These are phyloP conservation scores for Parazoanthus atlanticus DNA, from an alignment of 92 coral and sea anemone species.

Conservation along the genomic window DNA sequence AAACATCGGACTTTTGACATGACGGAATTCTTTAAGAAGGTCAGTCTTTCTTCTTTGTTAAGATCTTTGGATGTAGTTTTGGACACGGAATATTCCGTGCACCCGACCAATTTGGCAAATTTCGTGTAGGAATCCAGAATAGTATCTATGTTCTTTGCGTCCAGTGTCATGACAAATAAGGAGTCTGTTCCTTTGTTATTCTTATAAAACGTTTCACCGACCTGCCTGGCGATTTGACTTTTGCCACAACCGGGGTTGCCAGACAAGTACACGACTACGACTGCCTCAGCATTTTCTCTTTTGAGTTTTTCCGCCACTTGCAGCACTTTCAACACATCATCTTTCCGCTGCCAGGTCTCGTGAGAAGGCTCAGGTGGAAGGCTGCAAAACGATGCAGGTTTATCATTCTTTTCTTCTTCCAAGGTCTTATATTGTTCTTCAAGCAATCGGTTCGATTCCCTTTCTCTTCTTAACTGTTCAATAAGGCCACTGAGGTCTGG, in stretches of 20 bases:
- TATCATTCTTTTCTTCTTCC: constrained; percentile 37
- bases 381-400: constrained; percentile 31
- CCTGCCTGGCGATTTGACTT: background rate
- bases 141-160: constrained; percentile 44
- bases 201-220: constrained; percentile 29
- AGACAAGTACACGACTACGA: constrained; percentile 20
- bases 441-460: background rate
- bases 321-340: no score
- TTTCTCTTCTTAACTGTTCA: background rate
- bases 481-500: background rate
- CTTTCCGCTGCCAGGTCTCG: no score
- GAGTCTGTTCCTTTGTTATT: background rate
- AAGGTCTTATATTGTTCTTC: constrained; percentile 10
- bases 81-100: constrained; percentile 38
- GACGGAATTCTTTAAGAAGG: constrained; percentile 27
- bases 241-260: constrained; percentile 47
- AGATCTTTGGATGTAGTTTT: background rate
- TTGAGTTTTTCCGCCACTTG: background rate
- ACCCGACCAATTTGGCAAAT: constrained; percentile 39
- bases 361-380: constrained; percentile 48
- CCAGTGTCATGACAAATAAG: constrained; percentile 57
- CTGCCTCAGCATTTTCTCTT: background rate
- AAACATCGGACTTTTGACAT: constrained; percentile 25
- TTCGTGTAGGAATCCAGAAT: constrained; percentile 42
- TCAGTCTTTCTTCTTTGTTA: constrained; percentile 41